Percentiles rank a stretch among this genome's conserved stretches.
phyloP scores from a whole-genome alignment of 2,113 vertebrate genomes.

The Marmota monax region DNA sequence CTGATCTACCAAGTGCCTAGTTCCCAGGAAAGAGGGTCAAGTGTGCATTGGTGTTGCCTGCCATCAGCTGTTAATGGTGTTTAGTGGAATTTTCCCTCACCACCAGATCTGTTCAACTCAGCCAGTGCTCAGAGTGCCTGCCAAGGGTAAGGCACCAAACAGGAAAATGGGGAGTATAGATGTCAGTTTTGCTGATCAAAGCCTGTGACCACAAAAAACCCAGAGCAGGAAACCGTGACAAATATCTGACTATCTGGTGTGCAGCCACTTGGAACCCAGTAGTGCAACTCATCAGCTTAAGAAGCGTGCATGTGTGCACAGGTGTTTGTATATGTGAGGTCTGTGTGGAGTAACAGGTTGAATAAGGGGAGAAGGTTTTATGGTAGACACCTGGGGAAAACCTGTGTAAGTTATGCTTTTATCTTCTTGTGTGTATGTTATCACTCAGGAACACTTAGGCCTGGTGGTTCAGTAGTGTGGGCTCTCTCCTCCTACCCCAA shows the following conservation, averaged over 20 bases:
- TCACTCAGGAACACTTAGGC: not conserved
- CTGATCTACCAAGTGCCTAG: no score
- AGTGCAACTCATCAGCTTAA: not conserved
- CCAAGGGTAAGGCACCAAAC: constrained; percentile 30
- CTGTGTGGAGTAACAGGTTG: not conserved
- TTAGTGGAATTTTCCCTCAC: not conserved
- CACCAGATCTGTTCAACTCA: not conserved
- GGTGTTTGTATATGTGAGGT: not conserved
- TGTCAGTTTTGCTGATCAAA: constrained; percentile 70
- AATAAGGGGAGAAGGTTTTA: not conserved
- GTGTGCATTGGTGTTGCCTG: not conserved
- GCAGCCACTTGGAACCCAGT: constrained; percentile 58
- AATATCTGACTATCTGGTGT: constrained; percentile 29
- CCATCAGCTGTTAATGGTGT: not conserved
- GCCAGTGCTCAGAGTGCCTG: not conserved
- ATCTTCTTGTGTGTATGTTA: not conserved
- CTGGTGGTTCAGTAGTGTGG: not conserved
- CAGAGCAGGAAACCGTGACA: constrained; percentile 69
- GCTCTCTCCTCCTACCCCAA: no score
- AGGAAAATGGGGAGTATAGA: constrained; percentile 28
- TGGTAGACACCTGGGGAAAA: not conserved
- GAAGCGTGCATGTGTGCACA: fast-evolving
- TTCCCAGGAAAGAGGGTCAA: not conserved
- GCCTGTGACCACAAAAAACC: constrained; percentile 74
- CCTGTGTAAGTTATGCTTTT: not conserved